Base-by-base conservation (phyloP, 2,888 invertebrate genomes). In the Ferrisia virgata region DNA sequence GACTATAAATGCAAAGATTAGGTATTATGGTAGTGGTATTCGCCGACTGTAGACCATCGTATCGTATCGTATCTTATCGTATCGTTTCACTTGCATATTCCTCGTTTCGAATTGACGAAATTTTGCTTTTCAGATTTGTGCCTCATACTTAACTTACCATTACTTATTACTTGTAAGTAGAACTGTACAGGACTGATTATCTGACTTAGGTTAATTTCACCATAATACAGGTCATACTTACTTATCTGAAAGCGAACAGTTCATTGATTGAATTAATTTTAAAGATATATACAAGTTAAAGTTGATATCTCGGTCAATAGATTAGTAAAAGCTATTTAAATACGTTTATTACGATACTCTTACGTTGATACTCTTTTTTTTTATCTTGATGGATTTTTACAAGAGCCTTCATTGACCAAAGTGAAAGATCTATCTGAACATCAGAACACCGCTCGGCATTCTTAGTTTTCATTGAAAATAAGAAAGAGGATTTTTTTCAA, bases 1-100 rank as follows among this genome's bases (percentile, higher is more conserved):
- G n/a, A 22, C 82, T 82, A n/a, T n/a, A 64, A 82, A 82, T 36
- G 36, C 36, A 36, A n/a, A 82, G 82, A 82, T 82, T 82, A n/a
- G n/a, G n/a, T n/a, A n/a, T n/a, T n/a, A n/a, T n/a, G n/a, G n/a
- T n/a, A n/a, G n/a, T n/a, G n/a, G n/a, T n/a, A 69, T 22, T 64
- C n/a, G n/a, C 6, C 18, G 43, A 79, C 33, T 31, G n/a, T n/a
- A n/a, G n/a, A n/a, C n/a, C n/a, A n/a, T n/a, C n/a, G 39, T 39
- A 39, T 39, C 39, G 11, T 39, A 5, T 11, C 39, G 39, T 39
- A 11, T 39, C 11, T 39, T 8, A 39, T 39, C 39, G 39, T n/a
- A n/a, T n/a, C n/a, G n/a, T n/a, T n/a, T n/a, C n/a, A n/a, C n/a
- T n/a, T n/a, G n/a, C n/a, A n/a, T n/a, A n/a, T n/a, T n/a, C n/a